Evolutionary conservation across 2,797 vertebrate species (phyloP).

Genomic region (Agapornis canus): DNA sequence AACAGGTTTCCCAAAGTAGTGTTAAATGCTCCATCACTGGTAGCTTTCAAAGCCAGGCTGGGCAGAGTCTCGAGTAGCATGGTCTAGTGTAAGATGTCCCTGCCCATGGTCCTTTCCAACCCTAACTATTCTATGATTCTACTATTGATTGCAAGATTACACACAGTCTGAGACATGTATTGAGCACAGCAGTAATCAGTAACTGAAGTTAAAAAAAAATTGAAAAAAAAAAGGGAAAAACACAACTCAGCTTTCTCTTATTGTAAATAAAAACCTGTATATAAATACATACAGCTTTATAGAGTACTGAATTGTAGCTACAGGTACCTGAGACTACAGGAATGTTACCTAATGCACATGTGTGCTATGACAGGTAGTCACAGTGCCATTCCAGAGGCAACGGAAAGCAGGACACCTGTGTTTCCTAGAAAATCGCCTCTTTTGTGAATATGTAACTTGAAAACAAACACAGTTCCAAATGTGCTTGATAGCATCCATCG

Average conservation of each 20-base stretch:
- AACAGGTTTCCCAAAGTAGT: neutral
- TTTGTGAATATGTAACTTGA: neutral
- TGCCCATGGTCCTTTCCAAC: neutral
- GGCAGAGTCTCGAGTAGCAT: neutral
- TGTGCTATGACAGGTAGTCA: neutral
- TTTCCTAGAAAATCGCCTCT: neutral
- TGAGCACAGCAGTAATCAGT: neutral
- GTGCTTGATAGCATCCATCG: neutral
- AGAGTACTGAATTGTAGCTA: neutral
- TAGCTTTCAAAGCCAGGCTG: no score
- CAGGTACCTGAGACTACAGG: neutral
- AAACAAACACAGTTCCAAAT: neutral
- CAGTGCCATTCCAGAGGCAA: neutral
- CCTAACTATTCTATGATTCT: neutral
- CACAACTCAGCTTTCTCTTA: neutral
- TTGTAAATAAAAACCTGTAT: neutral
- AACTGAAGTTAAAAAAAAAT: neutral
- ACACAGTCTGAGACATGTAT: accelerated
- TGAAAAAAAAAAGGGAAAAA: no score
- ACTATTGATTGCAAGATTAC: neutral
- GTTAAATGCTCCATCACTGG: neutral
- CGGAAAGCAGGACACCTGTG: neutral
- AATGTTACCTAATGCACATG: neutral
- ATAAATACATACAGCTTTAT: neutral
- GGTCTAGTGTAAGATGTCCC: neutral